A percentile compares a stretch with the other conserved stretches of the same genome.
phyloP scores from a whole-genome alignment of 2,113 vertebrate species.

The Malurus cyaneus region DNA sequence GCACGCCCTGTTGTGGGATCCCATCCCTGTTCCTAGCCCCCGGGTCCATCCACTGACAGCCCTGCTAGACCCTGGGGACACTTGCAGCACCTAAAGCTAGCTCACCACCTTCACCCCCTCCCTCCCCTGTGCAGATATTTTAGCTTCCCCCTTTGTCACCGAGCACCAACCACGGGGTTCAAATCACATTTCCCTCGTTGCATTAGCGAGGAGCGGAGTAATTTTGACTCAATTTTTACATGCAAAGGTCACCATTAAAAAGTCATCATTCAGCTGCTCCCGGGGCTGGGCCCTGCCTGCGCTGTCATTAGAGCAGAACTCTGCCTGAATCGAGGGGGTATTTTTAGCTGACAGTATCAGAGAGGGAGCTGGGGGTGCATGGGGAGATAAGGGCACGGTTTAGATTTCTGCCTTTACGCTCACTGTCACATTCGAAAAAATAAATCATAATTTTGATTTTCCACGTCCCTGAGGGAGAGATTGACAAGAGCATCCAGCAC shows the following conservation, averaged over 20 bases:
- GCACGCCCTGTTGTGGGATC: too few species aligned
- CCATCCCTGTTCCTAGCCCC: too few species aligned
- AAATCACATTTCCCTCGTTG: background rate
- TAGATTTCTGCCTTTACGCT: slow-evolving; percentile 66
- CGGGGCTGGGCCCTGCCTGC: slow-evolving; percentile 5
- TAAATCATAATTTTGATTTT: slow-evolving; percentile 69
- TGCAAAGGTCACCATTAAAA: slow-evolving; percentile 55
- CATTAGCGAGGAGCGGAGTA: background rate
- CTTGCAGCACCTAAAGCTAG: too few species aligned
- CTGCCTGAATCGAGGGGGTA: slow-evolving; percentile 24
- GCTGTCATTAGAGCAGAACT: slow-evolving; percentile 62
- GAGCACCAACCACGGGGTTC: background rate
- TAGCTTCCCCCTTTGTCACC: background rate
- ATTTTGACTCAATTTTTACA: slow-evolving; percentile 35
- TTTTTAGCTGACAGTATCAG: slow-evolving; percentile 66
- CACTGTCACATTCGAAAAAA: slow-evolving; percentile 63
- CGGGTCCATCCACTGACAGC: too few species aligned
- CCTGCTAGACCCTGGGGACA: too few species aligned
- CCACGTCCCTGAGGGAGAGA: slow-evolving; percentile 60
- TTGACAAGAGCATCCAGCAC: slow-evolving; percentile 55
- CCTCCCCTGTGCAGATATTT: background rate
- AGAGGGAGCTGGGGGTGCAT: slow-evolving; percentile 44
- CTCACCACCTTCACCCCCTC: too few species aligned
- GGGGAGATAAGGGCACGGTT: slow-evolving; percentile 66
- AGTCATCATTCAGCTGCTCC: slow-evolving; percentile 23